These are phyloP conservation scores for Avahi laniger DNA, from an alignment of 2,797 vertebrate species.

Conservation along the genomic window DNA sequence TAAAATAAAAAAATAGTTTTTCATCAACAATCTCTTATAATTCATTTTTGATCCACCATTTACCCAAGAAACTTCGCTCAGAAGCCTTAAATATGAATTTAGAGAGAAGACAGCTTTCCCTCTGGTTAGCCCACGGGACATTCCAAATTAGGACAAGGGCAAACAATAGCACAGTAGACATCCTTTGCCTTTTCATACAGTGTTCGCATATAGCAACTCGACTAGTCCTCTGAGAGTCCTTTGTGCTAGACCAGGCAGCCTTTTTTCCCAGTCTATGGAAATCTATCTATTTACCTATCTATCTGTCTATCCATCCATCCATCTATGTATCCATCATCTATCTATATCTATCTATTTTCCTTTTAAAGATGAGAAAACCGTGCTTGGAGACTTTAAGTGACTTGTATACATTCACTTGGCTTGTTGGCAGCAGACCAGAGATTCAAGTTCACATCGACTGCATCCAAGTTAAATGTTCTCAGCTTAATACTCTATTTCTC, in stretches of 20 bases:
- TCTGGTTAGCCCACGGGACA: background rate
- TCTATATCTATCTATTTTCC: background rate
- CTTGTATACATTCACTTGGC: background rate
- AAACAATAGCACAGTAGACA: background rate
- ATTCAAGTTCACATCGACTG: background rate
- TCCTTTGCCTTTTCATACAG: background rate
- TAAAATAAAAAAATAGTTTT: background rate
- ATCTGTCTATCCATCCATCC: background rate
- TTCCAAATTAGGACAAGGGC: background rate
- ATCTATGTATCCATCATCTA: background rate
- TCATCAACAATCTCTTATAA: background rate
- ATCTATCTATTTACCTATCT: background rate
- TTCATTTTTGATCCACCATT: background rate
- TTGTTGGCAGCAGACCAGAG: background rate
- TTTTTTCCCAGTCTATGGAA: background rate
- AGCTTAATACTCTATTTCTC: background rate
- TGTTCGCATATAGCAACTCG: background rate
- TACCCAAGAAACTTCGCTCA: background rate
- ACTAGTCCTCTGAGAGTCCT: background rate
- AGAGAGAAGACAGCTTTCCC: background rate
- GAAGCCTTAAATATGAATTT: background rate
- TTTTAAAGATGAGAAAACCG: background rate
- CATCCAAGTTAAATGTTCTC: background rate
- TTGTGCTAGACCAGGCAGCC: background rate
- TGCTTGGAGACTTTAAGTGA: background rate